Evolutionary conservation across 2,797 vertebrate genomes (phyloP), one percentile per base, ranked within the genome.

Genomic region (Oceanodroma leucorhoa): DNA sequence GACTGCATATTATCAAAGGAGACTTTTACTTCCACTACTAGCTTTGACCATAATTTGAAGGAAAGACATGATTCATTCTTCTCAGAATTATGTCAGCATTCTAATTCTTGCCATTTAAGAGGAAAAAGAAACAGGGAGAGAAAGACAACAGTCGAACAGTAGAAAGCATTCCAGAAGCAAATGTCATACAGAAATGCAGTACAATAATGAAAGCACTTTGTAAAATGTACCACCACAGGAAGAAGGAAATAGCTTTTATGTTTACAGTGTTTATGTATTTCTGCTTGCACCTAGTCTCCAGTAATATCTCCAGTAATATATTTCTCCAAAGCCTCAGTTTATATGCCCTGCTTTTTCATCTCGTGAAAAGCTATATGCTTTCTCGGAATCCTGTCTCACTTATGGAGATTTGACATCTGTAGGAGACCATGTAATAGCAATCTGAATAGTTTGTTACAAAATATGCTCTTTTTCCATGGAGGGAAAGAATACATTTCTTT

Each of bases 191-290:
- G 64, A 95, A 94, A 75, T 77, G 43, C 41, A 51, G 20, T 40
- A 51, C 38, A 89, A 80, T 75, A 89, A 93, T 78, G 67, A 84
- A 93, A 93, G n/a, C 50, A 67, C 66, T 93, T 93, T 83, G 41
- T 53, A 85, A 94, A 95, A 46, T 85, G 32, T 50, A 84, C 89
- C 83, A 67, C 71, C 77, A 90, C 69, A 87, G 84, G 81, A 94
- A 94, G 46, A 88, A 87, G 38, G 81, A 89, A 94, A 94, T 80
- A 80, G 32, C 36, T 94, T 80, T 93, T 77, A 60, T 80, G n/a
- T 53, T 94, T 84, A 67, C 38, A 32, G 24, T 53, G 17, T 79
- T 91, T 84, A 79, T 80, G 53, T 58, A 75, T 91, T 76, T 85
- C 58, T 92, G 16, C 14, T 80, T 89, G 38, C 43, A 50, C 81